These are phyloP conservation scores for Enteromius argenteus DNA, from an alignment of 2,797 vertebrate genomes.

Conservation along the genomic window DNA sequence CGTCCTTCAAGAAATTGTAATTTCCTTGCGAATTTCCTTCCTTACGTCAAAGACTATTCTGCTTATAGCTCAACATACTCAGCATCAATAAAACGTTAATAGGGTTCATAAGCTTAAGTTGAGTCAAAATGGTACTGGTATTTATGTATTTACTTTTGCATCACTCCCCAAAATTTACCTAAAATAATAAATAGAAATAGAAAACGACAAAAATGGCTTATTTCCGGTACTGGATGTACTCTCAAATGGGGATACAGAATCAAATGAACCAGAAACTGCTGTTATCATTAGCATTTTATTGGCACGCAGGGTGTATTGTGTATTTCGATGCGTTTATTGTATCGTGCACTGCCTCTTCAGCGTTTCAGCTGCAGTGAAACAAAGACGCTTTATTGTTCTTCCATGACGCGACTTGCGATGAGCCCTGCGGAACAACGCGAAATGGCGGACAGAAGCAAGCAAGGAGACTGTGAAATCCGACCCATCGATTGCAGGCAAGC, in stretches of 20 bases:
- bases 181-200: background rate
- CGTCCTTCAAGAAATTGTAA: background rate
- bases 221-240: slow-evolving; percentile 10
- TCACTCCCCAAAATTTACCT: background rate
- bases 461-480: slow-evolving; percentile 55
- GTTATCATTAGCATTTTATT: background rate
- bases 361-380: slow-evolving; percentile 47
- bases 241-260: background rate
- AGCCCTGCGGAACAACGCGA: slow-evolving; percentile 55
- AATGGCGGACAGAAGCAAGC: slow-evolving; percentile 66
- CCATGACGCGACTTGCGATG: slow-evolving; percentile 63
- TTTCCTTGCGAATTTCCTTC: background rate
- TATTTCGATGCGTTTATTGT: background rate
- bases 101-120: background rate
- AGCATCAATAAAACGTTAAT: background rate
- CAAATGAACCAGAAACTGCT: background rate
- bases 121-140: background rate
- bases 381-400: slow-evolving; percentile 63
- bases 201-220: background rate
- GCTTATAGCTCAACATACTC: background rate
- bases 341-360: slow-evolving; percentile 18
- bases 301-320: background rate
- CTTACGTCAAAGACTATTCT: background rate
- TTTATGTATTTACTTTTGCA: background rate
- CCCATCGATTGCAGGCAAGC: slow-evolving; percentile 24